These are phyloP conservation scores for Scolopax rusticola DNA, from an alignment of 2,797 vertebrate species.

Conservation along the genomic window DNA sequence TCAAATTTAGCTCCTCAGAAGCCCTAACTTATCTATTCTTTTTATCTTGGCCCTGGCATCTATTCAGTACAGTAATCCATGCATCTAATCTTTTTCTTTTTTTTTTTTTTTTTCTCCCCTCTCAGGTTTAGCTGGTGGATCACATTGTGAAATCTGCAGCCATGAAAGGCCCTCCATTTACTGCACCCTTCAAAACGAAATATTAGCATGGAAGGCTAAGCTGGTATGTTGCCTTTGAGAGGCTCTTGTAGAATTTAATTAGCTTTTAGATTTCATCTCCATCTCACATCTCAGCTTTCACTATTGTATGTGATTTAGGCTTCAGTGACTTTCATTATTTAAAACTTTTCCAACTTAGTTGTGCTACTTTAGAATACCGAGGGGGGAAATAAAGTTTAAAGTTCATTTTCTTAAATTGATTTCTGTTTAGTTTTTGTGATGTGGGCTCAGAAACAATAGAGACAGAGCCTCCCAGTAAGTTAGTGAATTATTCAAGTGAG, in stretches of 20 bases:
- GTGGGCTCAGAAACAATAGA: slow-evolving; percentile 52
- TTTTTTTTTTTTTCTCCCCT: slow-evolving; percentile 15
- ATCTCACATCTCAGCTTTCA: slow-evolving; percentile 69
- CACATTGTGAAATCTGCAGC: slow-evolving; percentile 76
- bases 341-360: slow-evolving; percentile 70
- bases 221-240: slow-evolving; percentile 75
- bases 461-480: background rate
- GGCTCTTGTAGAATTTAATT: slow-evolving; percentile 80
- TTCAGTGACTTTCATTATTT: slow-evolving; percentile 74
- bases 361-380: slow-evolving; percentile 40
- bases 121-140: slow-evolving; percentile 78
- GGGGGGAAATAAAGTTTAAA: slow-evolving; percentile 8
- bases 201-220: slow-evolving; percentile 76
- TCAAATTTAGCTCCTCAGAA: slow-evolving; percentile 81
- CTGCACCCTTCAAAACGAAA: slow-evolving; percentile 69
- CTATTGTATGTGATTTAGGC: slow-evolving; percentile 74
- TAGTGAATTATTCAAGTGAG: slow-evolving; percentile 58
- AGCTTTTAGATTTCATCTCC: slow-evolving; percentile 79
- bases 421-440: slow-evolving; percentile 68
- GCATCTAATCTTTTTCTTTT: slow-evolving; percentile 73
- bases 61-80: slow-evolving; percentile 79
- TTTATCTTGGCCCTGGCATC: slow-evolving; percentile 79
- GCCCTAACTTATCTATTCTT: slow-evolving; percentile 80
- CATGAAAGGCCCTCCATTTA: slow-evolving; percentile 75
- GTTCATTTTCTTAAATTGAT: slow-evolving; percentile 69